Conservation (phyloP, 2,888 invertebrate genomes). For the Acanthoscelides obtectus region DNA sequence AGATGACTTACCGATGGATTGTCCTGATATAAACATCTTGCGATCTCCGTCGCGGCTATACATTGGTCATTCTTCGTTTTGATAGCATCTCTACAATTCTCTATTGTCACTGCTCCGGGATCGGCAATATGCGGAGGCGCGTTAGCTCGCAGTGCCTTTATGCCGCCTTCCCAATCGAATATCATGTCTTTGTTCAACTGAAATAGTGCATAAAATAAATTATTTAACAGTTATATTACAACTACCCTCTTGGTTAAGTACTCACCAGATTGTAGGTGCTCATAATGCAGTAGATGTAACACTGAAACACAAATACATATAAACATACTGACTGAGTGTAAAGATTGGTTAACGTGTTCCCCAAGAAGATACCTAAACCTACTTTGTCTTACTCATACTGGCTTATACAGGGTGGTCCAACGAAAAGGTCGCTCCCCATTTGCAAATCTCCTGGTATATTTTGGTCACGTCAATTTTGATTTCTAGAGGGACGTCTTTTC, state of each 20-base stretch:
- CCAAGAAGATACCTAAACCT: too few relatives aligned
- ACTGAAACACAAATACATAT: slow-evolving; percentile 36
- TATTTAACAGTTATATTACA: background rate
- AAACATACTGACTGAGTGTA: background rate
- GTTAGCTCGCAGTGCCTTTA: slow-evolving; percentile 44
- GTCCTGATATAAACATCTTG: slow-evolving; percentile 51
- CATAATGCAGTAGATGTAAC: slow-evolving; percentile 53
- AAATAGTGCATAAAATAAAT: background rate
- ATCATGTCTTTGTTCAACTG: slow-evolving; percentile 29
- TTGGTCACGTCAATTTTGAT: too few relatives aligned
- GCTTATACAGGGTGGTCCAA: too few relatives aligned
- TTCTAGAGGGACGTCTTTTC: too few relatives aligned
- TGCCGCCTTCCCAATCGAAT: slow-evolving; percentile 50
- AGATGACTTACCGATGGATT: slow-evolving; percentile 47
- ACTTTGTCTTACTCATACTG: too few relatives aligned
- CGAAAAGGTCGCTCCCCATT: too few relatives aligned
- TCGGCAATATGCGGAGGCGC: slow-evolving; percentile 44
- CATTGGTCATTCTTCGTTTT: slow-evolving; percentile 48
- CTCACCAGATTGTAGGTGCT: slow-evolving; percentile 52
- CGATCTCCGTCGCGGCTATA: slow-evolving; percentile 49
- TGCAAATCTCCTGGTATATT: too few relatives aligned
- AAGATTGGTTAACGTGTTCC: background rate
- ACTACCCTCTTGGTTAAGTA: background rate
- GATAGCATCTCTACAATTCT: slow-evolving; percentile 50
- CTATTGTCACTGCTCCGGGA: slow-evolving; percentile 36